These are phyloP conservation scores for Drosophila serrata DNA, from an alignment of 1,140 invertebrate species.

Conservation along the genomic window DNA sequence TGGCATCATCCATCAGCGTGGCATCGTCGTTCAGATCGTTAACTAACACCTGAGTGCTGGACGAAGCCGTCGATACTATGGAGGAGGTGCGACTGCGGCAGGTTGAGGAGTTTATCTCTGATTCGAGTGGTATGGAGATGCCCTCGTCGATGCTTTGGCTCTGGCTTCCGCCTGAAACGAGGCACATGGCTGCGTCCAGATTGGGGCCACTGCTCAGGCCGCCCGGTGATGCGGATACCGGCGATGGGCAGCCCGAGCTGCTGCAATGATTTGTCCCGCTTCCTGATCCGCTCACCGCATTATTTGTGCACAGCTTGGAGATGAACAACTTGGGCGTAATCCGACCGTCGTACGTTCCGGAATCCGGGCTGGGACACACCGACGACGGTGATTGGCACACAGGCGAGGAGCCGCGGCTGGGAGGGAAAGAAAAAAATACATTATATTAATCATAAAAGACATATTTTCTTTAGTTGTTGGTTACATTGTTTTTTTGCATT, in stretches of 20 bases:
- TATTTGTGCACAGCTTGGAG: slow-evolving; percentile 79
- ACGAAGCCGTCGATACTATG: slow-evolving; percentile 66
- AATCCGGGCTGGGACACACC: slow-evolving; percentile 81
- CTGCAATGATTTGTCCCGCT: slow-evolving; percentile 58
- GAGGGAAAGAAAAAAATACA: slow-evolving; percentile 34
- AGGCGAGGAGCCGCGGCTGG: slow-evolving; percentile 87
- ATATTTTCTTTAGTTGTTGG: neutral
- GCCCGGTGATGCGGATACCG: slow-evolving; percentile 68
- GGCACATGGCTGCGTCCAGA: slow-evolving; percentile 62
- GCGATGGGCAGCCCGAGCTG: slow-evolving; percentile 79
- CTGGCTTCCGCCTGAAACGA: slow-evolving; percentile 58
- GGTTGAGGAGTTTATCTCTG: slow-evolving; percentile 54
- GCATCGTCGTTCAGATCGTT: slow-evolving; percentile 72
- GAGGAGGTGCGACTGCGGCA: slow-evolving; percentile 75
- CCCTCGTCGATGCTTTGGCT: slow-evolving; percentile 78
- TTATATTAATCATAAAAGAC: neutral
- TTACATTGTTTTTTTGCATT: neutral
- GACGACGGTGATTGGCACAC: slow-evolving; percentile 83
- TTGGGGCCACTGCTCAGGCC: slow-evolving; percentile 34
- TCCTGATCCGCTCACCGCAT: slow-evolving; percentile 51
- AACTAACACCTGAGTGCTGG: slow-evolving; percentile 67
- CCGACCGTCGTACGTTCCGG: slow-evolving; percentile 80
- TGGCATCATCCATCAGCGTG: slow-evolving; percentile 82
- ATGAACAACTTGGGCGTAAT: slow-evolving; percentile 81
- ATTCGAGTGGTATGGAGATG: slow-evolving; percentile 69